Evolutionary conservation across 1,140 invertebrate species (phyloP).

Genomic region (Musca vetustissima): DNA sequence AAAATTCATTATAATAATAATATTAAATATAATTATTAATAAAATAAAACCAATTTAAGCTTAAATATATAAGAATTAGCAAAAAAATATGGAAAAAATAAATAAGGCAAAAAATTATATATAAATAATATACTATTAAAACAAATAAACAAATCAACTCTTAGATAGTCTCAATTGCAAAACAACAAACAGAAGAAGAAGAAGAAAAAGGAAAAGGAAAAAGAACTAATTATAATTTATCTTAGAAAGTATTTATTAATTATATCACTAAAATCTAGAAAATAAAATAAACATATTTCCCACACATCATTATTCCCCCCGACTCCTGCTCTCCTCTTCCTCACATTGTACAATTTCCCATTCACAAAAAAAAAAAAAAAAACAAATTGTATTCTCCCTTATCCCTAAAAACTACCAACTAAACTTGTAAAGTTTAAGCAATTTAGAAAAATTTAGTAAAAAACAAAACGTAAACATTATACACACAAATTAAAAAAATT

Average conservation of each 20-base stretch:
- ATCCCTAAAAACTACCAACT: not conserved
- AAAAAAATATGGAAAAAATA: not conserved
- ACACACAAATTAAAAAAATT: not conserved
- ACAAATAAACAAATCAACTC: not conserved
- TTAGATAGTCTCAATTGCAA: slow-evolving; percentile 24
- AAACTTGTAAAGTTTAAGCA: slow-evolving; percentile 26
- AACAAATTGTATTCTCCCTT: not conserved
- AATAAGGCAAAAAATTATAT: not conserved
- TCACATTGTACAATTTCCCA: not conserved
- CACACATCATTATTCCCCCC: not conserved
- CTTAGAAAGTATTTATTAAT: slow-evolving; percentile 28
- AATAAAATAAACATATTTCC: too few relatives aligned
- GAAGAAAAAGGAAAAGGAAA: too few relatives aligned
- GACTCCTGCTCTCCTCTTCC: too few relatives aligned
- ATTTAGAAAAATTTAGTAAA: slow-evolving; percentile 22
- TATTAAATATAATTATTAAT: not conserved
- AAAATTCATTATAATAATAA: too few relatives aligned
- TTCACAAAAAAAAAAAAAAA: not conserved
- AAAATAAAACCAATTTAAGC: too few relatives aligned
- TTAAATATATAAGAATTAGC: slow-evolving; percentile 1
- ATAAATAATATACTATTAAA: slow-evolving; percentile 13
- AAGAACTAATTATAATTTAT: slow-evolving; percentile 39
- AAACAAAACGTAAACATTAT: not conserved
- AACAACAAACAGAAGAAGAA: slow-evolving; percentile 28
- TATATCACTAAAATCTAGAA: slow-evolving; percentile 17